Base-by-base conservation (phyloP, 1,140 invertebrate genomes). In the Zaprionus tsacasi region DNA sequence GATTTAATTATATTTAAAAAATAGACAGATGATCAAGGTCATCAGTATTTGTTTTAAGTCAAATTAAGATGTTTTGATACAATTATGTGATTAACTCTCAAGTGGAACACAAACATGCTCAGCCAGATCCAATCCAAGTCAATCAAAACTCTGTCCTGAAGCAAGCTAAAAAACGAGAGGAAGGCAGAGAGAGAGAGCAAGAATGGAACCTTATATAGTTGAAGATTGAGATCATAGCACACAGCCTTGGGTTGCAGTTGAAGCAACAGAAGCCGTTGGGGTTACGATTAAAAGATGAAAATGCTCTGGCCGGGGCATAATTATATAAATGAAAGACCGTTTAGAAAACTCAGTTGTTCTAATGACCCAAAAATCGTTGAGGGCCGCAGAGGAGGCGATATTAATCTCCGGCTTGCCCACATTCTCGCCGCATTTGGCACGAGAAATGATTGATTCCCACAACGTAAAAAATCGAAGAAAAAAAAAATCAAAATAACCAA, bases 271-370 rank as follows among this genome's bases (percentile, higher is more conserved):
- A 21, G 12, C 25, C 45, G 10, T 56, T 45, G 30, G 33, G 48
- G 54, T 45, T 82, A 21, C 50, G 61, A 59, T 67, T 72, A 40
- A 61, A 52, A 60, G 56, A 52, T 70, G 52, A 73, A 77, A 68
- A 76, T 65, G 64, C 50, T 59, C 68, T 40, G 45, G 63, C 40
- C 52, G 43, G 56, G 54, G 43, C 65, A 79, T 83, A 88, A 83
- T 87, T 87, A 82, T 83, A 87, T 75, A 69, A 82, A 87, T 87
- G 79, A 75, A 83, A 78, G 36, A 74, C 60, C 73, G 67, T 88
- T 87, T 87, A 79, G 70, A 74, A 69, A 87, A 80, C 45, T 78
- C 64, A 80, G 70, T 63, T 72, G 82, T 76, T 85, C 82, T 86
- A 85, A 85, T 85, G 82, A 86, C 81, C 82, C 69, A 80, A 60